Percentiles rank a stretch among this genome's conserved stretches.
These are phyloP conservation scores for Cranoglanis bouderius DNA, from an alignment of 2,113 vertebrate genomes.

Conservation along the genomic window DNA sequence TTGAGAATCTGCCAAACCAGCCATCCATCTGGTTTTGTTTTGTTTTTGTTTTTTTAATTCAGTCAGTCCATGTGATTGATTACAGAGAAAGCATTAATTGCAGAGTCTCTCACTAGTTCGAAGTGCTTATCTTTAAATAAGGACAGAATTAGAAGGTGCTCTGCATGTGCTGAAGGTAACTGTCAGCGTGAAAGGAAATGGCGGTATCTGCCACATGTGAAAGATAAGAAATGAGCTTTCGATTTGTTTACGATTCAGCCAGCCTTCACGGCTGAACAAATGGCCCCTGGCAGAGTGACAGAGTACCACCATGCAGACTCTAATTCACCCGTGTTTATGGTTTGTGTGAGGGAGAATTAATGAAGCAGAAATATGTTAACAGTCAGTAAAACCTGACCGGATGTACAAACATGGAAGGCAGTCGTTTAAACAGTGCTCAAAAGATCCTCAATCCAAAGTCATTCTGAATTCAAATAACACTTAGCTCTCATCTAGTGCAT, in stretches of 20 bases:
- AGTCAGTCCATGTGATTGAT: background rate
- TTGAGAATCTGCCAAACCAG: background rate
- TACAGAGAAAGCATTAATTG: background rate
- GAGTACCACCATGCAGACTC: slow-evolving; percentile 8
- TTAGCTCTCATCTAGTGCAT: background rate
- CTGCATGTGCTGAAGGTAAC: background rate
- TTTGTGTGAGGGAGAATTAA: background rate
- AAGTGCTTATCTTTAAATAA: slow-evolving; percentile 15
- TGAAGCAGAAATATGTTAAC: slow-evolving; percentile 31
- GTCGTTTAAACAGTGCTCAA: background rate
- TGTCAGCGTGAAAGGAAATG: slow-evolving; percentile 42
- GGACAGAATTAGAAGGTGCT: background rate
- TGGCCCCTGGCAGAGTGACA: background rate
- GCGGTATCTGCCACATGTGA: background rate
- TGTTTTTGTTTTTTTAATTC: background rate
- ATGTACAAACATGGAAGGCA: background rate
- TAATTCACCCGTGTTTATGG: slow-evolving; percentile 5
- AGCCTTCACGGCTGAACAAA: slow-evolving; percentile 38
- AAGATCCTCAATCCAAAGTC: background rate
- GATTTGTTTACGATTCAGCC: slow-evolving; percentile 44
- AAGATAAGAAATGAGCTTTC: slow-evolving; percentile 34
- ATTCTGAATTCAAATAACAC: background rate
- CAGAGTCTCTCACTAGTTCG: background rate
- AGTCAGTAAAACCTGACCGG: slow-evolving; percentile 14
- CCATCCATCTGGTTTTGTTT: too few relatives aligned